Conservation (phyloP, 2,113 vertebrate genomes). For the Globicephala melas region DNA sequence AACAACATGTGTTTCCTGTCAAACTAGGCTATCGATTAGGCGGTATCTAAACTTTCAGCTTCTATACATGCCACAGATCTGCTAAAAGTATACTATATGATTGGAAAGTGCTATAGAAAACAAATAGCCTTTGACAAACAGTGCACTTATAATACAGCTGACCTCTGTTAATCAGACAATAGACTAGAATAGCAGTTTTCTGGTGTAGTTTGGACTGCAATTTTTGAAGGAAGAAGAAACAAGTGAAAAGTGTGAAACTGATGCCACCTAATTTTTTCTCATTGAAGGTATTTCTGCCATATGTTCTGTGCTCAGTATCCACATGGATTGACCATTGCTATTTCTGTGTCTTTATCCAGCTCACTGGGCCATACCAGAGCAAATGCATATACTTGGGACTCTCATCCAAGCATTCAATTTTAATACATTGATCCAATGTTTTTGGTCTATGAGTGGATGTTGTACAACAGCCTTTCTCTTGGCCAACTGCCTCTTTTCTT, state of each 20-base stretch:
- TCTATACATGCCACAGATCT: background rate
- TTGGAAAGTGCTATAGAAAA: background rate
- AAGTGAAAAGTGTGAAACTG: background rate
- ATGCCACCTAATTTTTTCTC: background rate
- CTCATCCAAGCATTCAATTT: background rate
- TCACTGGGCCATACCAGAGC: background rate
- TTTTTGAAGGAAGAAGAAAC: background rate
- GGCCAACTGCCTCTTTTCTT: background rate
- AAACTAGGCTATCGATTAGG: background rate
- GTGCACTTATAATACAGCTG: background rate
- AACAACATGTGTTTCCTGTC: slow-evolving; percentile 1
- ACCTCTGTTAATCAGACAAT: background rate
- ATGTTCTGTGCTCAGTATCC: background rate
- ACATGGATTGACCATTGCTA: too few species aligned
- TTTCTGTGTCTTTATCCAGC: background rate
- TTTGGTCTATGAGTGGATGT: background rate
- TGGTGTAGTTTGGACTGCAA: background rate
- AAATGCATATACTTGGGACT: background rate
- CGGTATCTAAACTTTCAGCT: background rate
- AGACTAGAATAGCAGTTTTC: background rate
- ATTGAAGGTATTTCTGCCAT: background rate
- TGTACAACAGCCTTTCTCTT: background rate
- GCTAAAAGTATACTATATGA: background rate
- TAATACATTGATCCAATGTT: background rate
- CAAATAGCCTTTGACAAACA: background rate